A percentile compares a stretch with the other conserved stretches of the same genome.
phyloP scores from a whole-genome alignment of 53 echinoderm and acorn worm genomes.

The Antedon mediterranea region DNA sequence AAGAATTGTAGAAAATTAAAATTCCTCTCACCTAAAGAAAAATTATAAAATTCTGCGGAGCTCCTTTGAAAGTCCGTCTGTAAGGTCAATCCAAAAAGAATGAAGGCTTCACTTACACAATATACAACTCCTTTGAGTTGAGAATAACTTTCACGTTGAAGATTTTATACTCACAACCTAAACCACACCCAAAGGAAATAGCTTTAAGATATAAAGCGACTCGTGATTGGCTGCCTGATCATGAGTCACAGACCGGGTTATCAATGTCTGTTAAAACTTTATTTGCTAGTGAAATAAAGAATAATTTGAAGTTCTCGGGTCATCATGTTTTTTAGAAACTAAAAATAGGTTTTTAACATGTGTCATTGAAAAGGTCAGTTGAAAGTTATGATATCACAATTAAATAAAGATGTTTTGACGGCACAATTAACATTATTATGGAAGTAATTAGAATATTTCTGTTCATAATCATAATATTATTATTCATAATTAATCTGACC shows the following conservation, averaged over 20 bases:
- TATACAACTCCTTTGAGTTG: background rate
- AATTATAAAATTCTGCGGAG: background rate
- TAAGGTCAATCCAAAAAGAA: background rate
- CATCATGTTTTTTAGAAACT: too few species aligned
- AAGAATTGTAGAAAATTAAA: too few species aligned
- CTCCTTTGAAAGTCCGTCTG: background rate
- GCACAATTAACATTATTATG: too few species aligned
- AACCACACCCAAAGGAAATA: background rate
- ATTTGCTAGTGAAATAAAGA: too few species aligned
- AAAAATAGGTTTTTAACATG: too few species aligned
- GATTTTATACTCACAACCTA: background rate
- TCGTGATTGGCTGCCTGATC: background rate
- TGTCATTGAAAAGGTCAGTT: too few species aligned
- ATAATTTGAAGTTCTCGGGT: too few species aligned
- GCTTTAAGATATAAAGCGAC: background rate
- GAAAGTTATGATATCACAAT: too few species aligned
- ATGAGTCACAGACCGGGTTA: background rate
- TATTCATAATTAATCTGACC: too few species aligned
- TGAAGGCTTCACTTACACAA: background rate
- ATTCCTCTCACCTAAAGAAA: background rate
- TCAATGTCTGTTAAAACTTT: background rate
- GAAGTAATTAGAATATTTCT: too few species aligned
- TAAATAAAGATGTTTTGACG: too few species aligned
- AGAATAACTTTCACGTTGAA: background rate
- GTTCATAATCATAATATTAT: too few species aligned